These are phyloP conservation scores for Pseudomyrmex gracilis DNA, from an alignment of 1,140 invertebrate species.

Conservation along the genomic window DNA sequence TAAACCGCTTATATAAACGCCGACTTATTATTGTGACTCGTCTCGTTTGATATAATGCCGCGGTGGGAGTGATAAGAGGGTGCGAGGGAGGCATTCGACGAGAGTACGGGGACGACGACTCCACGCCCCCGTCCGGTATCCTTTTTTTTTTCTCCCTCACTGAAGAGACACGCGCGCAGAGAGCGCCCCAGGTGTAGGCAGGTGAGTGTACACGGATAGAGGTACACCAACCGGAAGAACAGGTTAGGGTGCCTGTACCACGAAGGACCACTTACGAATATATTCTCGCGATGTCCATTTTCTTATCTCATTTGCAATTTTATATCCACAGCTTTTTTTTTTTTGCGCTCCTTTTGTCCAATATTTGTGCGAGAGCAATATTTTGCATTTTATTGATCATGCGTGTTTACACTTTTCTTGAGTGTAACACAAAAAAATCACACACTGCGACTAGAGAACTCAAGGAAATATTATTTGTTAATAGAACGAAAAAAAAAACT, in stretches of 20 bases:
- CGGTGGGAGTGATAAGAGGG: slow-evolving; percentile 47
- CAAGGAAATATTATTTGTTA: too few species aligned
- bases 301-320: neutral
- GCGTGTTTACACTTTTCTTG: too few species aligned
- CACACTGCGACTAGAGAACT: too few species aligned
- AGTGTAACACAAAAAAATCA: too few species aligned
- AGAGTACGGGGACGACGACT: slow-evolving; percentile 58
- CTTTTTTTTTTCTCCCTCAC: slow-evolving; percentile 56
- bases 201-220: slow-evolving; percentile 7
- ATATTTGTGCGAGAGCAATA: too few species aligned
- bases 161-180: slow-evolving; percentile 67
- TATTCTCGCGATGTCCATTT: neutral
- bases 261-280: too few species aligned
- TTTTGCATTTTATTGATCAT: too few species aligned
- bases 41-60: slow-evolving; percentile 32
- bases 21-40: neutral
- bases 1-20: neutral
- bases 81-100: slow-evolving; percentile 32
- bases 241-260: slow-evolving; percentile 66
- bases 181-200: slow-evolving; percentile 63
- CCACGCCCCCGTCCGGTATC: slow-evolving; percentile 64
- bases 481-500: too few species aligned
- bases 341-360: too few species aligned
- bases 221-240: slow-evolving; percentile 69
- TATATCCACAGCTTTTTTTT: neutral